These are phyloP conservation scores for Lingula anatina DNA, from an alignment of 2,888 invertebrate genomes.

Conservation along the genomic window DNA sequence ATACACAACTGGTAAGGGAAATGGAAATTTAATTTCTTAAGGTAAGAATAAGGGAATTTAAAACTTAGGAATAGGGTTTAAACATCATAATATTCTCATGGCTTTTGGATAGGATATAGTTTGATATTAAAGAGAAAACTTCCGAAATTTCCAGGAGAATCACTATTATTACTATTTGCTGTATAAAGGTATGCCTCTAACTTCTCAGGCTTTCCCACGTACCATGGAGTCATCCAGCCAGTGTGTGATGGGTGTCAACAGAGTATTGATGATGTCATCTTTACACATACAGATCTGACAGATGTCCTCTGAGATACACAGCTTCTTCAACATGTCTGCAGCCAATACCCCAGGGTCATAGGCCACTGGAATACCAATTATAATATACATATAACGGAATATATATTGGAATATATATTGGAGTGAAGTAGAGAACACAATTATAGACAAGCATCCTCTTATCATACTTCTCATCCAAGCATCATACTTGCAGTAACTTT, in stretches of 20 bases:
- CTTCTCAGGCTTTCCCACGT: too few species aligned
- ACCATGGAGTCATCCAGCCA: conserved; percentile 24
- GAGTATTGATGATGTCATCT: conserved; percentile 40
- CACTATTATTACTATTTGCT: too few species aligned
- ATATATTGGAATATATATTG: neutral
- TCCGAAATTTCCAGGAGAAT: too few species aligned
- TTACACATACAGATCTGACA: conserved; percentile 43
- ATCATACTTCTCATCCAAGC: too few species aligned
- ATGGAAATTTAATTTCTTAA: too few species aligned
- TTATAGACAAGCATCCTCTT: too few species aligned
- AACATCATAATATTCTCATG: too few species aligned
- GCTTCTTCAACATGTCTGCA: conserved; percentile 37
- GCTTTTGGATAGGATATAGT: too few species aligned
- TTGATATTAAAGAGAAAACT: too few species aligned
- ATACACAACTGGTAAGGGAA: too few species aligned
- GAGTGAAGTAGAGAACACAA: neutral
- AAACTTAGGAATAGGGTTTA: neutral
- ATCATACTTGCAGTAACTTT: too few species aligned
- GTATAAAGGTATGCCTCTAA: too few species aligned
- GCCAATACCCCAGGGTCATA: conserved; percentile 36
- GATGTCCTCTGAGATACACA: conserved; percentile 39
- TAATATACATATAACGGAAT: conserved; percentile 7
- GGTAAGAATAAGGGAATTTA: neutral
- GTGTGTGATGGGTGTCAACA: conserved; percentile 41
- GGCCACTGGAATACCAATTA: conserved; percentile 2